phyloP scores from a whole-genome alignment of 1,140 invertebrate genomes.

The Trichomalopsis sarcophagae region DNA sequence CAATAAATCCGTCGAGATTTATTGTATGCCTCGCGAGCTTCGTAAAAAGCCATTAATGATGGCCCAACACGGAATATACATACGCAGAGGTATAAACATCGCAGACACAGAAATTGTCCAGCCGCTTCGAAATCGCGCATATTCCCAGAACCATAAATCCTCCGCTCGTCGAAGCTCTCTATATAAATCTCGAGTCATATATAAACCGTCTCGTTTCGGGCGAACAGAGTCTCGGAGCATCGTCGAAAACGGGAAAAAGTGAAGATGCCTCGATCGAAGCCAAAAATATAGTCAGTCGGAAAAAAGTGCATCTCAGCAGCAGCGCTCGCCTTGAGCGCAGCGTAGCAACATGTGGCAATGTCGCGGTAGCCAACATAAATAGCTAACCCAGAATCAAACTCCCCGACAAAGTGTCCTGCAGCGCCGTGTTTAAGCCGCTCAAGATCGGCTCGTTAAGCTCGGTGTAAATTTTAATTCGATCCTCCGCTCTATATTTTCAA shows the following conservation, averaged over 20 bases:
- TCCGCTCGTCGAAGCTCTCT: background rate
- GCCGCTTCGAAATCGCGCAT: background rate
- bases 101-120: background rate
- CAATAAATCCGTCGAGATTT: background rate
- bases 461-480: no score
- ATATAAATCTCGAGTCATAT: background rate
- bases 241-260: background rate
- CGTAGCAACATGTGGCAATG: constrained; percentile 57
- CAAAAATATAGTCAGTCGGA: background rate
- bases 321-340: background rate
- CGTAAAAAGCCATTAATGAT: background rate
- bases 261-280: background rate
- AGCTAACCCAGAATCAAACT: constrained; percentile 68
- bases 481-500: no score
- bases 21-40: background rate
- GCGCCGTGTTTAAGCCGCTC: background rate
- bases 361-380: constrained; percentile 64
- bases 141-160: background rate
- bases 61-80: background rate
- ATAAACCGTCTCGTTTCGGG: background rate
- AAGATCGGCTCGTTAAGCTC: background rate
- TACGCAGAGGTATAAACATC: no score
- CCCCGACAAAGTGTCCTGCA: background rate
- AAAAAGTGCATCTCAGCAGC: background rate
- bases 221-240: background rate